Evolutionary conservation across 2,888 invertebrate genomes (phyloP).

Genomic region (Pinctada fucata): DNA sequence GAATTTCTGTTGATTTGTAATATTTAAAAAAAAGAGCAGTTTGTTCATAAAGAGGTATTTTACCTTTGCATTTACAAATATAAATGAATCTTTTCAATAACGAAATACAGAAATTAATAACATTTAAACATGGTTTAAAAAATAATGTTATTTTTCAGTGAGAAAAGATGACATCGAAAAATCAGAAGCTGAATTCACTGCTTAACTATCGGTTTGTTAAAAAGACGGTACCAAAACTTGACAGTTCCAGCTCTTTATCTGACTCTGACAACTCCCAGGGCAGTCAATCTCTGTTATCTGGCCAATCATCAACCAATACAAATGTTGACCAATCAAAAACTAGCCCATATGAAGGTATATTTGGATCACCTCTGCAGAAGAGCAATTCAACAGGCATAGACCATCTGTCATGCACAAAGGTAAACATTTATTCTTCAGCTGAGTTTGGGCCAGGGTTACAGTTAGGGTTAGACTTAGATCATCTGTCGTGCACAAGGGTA

Average conservation of each 20-base stretch:
- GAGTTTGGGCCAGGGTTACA: too few relatives aligned
- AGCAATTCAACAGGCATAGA: neutral
- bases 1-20: too few relatives aligned
- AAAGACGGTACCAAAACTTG: conserved; percentile 31
- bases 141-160: too few relatives aligned
- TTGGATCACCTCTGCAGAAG: neutral
- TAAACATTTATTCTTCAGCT: neutral
- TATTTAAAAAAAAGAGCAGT: too few relatives aligned
- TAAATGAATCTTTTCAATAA: too few relatives aligned
- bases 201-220: conserved; percentile 41
- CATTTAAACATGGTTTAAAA: too few relatives aligned
- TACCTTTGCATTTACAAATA: too few relatives aligned
- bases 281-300: neutral
- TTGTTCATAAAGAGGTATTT: too few relatives aligned
- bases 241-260: conserved; percentile 17
- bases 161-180: conserved; percentile 6
- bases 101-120: too few relatives aligned
- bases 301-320: neutral
- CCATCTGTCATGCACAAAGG: neutral
- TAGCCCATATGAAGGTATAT: neutral
- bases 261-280: neutral
- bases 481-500: too few relatives aligned
- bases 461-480: too few relatives aligned
- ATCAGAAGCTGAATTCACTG: conserved; percentile 26
- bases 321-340: neutral